These are phyloP conservation scores for Bombus affinis DNA, from an alignment of 1,140 invertebrate species.

Conservation along the genomic window DNA sequence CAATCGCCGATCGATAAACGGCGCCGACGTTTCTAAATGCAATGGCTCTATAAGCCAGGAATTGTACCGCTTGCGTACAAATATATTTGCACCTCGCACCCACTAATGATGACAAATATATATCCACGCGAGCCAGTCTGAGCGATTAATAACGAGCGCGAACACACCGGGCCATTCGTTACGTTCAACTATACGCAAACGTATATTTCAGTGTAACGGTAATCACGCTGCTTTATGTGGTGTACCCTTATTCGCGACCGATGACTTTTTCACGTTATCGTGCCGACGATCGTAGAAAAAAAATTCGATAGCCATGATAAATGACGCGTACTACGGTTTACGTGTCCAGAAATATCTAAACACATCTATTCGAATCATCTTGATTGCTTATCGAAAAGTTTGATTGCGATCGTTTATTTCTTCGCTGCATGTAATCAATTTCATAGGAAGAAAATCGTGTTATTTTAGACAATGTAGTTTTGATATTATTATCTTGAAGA, in stretches of 20 bases:
- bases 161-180: constrained; percentile 66
- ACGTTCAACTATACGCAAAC: constrained; percentile 62
- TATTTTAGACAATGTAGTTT: background rate
- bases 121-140: constrained; percentile 53
- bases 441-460: background rate
- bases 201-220: constrained; percentile 65
- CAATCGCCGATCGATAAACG: constrained; percentile 30
- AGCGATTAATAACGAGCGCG: constrained; percentile 63
- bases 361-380: background rate
- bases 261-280: constrained; percentile 17
- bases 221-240: constrained; percentile 52
- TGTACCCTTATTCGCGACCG: constrained; percentile 31
- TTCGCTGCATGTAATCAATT: background rate
- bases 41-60: constrained; percentile 43
- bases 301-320: constrained; percentile 2
- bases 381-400: background rate
- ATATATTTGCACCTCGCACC: constrained; percentile 57
- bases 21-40: constrained; percentile 35
- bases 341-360: background rate
- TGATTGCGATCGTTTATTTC: background rate
- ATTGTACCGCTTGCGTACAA: constrained; percentile 55
- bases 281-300: background rate
- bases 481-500: too few relatives aligned
- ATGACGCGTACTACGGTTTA: background rate
- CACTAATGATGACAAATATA: constrained; percentile 71